Conservation (phyloP, 2,888 invertebrate genomes). For the Tachina fera region DNA sequence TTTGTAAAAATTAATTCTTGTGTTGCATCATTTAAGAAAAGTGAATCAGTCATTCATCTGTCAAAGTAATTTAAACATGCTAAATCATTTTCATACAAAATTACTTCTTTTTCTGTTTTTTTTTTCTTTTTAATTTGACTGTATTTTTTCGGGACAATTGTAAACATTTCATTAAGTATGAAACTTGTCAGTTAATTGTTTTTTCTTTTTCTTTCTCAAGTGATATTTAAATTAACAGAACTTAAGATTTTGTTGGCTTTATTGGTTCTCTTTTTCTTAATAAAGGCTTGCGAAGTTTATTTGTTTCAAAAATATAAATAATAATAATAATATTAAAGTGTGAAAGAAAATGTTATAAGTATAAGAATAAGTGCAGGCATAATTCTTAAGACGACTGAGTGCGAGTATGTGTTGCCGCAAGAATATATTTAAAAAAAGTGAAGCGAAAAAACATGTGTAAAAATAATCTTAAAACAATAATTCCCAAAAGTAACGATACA, state of each 20-base stretch:
- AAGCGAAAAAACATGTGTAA: constrained; percentile 63
- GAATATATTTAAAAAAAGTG: background rate
- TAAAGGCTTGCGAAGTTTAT: constrained; percentile 20
- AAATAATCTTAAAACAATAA: constrained; percentile 31
- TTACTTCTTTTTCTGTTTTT: constrained; percentile 16
- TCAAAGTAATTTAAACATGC: constrained; percentile 80
- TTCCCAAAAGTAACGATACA: constrained; percentile 23
- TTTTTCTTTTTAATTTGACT: constrained; percentile 3
- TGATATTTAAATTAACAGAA: constrained; percentile 65
- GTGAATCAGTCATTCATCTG: constrained; percentile 77
- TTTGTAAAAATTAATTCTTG: background rate
- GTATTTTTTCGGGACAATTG: constrained; percentile 10
- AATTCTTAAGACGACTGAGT: background rate
- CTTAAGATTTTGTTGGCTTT: constrained; percentile 41
- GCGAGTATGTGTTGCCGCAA: constrained; percentile 1
- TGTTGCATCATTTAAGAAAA: constrained; percentile 22
- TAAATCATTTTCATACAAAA: constrained; percentile 75
- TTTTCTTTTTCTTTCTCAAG: constrained; percentile 37
- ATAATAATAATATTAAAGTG: constrained; percentile 43
- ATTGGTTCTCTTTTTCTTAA: background rate
- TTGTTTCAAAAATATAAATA: constrained; percentile 25
- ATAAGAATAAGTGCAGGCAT: background rate
- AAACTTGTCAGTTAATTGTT: constrained; percentile 67
- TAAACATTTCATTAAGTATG: constrained; percentile 51
- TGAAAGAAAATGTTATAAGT: constrained; percentile 36